Conservation (phyloP, 2,797 vertebrate genomes). For the Staurois parvus region DNA sequence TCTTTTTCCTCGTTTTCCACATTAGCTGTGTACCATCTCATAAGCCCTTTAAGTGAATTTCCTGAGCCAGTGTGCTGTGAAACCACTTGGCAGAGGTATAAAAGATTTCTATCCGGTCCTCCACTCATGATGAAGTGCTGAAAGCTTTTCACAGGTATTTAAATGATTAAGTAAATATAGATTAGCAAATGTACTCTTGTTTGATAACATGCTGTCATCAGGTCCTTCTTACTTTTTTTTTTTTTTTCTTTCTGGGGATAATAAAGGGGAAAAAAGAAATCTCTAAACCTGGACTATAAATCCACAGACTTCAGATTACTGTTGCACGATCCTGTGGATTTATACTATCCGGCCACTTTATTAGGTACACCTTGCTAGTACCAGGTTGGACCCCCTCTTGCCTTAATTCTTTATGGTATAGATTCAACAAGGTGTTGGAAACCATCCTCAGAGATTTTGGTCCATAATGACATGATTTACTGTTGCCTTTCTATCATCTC, state of each 20-base stretch:
- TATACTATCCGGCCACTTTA: no score
- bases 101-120: conserved; percentile 14
- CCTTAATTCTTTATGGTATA: no score
- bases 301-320: no score
- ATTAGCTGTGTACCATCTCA: conserved; percentile 9
- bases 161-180: conserved; percentile 26
- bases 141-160: conserved; percentile 29
- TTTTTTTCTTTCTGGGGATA: not conserved
- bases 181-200: conserved; percentile 8
- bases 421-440: no score
- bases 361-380: no score
- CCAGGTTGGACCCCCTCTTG: no score
- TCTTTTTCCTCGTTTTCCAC: not conserved
- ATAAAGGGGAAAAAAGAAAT: no score
- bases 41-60: conserved; percentile 3
- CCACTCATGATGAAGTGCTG: not conserved
- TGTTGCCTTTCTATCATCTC: no score
- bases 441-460: no score
- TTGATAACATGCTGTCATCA: conserved; percentile 9
- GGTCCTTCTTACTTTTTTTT: not conserved
- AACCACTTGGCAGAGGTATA: conserved; percentile 29
- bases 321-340: no score
- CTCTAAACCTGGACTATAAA: no score
- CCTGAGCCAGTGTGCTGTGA: not conserved
- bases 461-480: no score